Evolutionary conservation across 2,113 vertebrate genomes (phyloP).

Genomic region (Corvus hawaiiensis): DNA sequence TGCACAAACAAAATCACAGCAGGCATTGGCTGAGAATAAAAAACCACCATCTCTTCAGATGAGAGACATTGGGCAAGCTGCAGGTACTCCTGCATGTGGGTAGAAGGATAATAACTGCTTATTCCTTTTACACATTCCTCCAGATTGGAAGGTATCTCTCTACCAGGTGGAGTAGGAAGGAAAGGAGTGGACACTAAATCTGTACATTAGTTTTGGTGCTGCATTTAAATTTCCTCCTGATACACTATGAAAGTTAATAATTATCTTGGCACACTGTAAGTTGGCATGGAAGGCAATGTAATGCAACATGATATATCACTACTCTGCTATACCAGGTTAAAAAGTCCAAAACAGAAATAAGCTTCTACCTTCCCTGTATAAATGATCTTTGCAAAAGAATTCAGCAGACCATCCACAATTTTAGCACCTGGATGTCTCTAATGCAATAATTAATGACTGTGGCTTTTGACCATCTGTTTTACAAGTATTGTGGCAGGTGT

Average conservation of each 20-base stretch:
- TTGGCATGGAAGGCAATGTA: background rate
- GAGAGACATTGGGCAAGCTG: background rate
- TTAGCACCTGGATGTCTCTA: conserved; percentile 41
- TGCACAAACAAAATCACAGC: background rate
- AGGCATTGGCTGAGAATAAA: background rate
- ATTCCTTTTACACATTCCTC: background rate
- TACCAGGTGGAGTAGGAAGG: background rate
- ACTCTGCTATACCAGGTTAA: background rate
- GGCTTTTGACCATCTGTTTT: conserved; percentile 62
- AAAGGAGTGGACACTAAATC: background rate
- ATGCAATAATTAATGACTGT: conserved; percentile 56
- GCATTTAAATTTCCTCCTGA: background rate
- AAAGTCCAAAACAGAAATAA: background rate
- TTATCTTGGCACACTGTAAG: background rate
- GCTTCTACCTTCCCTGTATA: background rate
- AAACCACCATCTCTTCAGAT: background rate
- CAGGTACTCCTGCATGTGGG: background rate
- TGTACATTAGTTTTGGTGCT: background rate
- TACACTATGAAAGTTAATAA: background rate
- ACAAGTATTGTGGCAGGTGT: background rate
- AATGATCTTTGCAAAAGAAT: background rate
- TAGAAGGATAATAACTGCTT: background rate
- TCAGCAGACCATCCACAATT: conserved; percentile 33
- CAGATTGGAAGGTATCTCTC: background rate
- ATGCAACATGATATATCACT: background rate